These are phyloP conservation scores for Blastobasis adustella DNA, from an alignment of 2,888 invertebrate genomes.

Conservation along the genomic window DNA sequence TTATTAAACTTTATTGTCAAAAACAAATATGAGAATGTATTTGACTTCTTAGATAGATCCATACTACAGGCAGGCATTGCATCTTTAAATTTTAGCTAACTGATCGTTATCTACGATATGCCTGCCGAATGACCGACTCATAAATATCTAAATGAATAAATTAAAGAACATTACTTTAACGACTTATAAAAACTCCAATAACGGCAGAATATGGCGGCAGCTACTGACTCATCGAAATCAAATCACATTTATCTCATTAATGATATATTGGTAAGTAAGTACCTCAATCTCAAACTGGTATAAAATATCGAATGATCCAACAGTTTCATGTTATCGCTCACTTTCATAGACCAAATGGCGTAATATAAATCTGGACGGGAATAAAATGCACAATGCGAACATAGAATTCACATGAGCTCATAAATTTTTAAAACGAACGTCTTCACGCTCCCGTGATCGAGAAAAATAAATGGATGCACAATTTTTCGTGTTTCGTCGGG, in stretches of 20 bases:
- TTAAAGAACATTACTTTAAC: conserved; percentile 16
- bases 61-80: too few species aligned
- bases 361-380: not conserved
- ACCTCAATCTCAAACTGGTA: conserved; percentile 1
- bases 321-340: not conserved
- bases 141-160: too few species aligned
- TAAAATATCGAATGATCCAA: not conserved
- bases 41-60: too few species aligned
- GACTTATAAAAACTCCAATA: conserved; percentile 42
- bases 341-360: not conserved
- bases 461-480: conserved; percentile 53
- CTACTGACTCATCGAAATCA: conserved; percentile 26
- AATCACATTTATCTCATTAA: conserved; percentile 38
- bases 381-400: conserved; percentile 2
- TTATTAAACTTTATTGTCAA: too few species aligned
- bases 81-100: too few species aligned
- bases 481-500: conserved; percentile 58
- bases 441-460: conserved; percentile 53
- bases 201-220: too few species aligned
- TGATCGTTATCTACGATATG: too few species aligned
- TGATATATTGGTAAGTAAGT: conserved; percentile 29
- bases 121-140: too few species aligned
- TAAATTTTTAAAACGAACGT: conserved; percentile 49
- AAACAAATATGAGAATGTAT: too few species aligned
- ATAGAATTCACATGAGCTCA: conserved; percentile 35